Evolutionary conservation across 2,797 vertebrate species (phyloP).

Genomic region (Cephalopachus bancanus): DNA sequence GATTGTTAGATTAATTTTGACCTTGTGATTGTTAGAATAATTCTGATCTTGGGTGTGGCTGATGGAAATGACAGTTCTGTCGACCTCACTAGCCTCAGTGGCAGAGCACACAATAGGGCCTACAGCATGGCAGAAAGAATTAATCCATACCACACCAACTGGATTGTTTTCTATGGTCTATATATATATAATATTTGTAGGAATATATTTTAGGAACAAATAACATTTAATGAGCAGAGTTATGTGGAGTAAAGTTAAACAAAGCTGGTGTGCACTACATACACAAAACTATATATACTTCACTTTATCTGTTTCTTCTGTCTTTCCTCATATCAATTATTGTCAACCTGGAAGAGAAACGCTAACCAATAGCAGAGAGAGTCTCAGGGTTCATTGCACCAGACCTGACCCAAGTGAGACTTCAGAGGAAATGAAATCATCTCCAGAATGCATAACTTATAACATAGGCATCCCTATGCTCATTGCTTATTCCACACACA

Average conservation of each 20-base stretch:
- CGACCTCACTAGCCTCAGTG: background rate
- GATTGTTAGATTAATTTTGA: background rate
- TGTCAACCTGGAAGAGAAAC: background rate
- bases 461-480: fast-evolving
- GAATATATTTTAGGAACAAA: background rate
- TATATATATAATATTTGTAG: background rate
- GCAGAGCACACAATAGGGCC: background rate
- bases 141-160: no score
- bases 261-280: background rate
- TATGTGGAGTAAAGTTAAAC: no score
- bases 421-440: background rate
- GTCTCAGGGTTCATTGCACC: background rate
- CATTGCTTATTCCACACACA: no score
- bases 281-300: background rate
- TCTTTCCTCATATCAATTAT: background rate
- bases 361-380: background rate
- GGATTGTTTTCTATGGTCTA: fast-evolving
- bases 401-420: background rate
- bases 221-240: background rate
- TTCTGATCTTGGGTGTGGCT: background rate
- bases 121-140: no score
- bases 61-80: no score
- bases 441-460: background rate
- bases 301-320: background rate
- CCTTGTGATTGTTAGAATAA: background rate